These are phyloP conservation scores for Crossocerus cetratus DNA, from an alignment of 2,888 invertebrate genomes.

Conservation along the genomic window DNA sequence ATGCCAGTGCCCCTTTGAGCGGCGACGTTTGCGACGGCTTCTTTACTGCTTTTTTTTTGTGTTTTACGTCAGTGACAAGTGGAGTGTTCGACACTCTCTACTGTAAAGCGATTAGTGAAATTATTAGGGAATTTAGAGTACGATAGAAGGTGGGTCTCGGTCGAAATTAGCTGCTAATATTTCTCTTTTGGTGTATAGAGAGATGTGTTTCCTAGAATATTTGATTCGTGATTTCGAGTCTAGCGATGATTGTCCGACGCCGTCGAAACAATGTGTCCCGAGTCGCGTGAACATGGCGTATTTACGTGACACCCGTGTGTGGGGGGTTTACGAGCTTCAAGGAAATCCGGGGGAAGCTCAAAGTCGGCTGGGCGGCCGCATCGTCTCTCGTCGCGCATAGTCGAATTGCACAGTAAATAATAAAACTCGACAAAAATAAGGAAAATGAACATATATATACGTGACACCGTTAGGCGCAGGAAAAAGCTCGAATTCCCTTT, in stretches of 20 bases:
- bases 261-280: too few species aligned
- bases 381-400: conserved; percentile 47
- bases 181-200: too few species aligned
- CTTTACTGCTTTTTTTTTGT: too few species aligned
- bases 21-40: neutral
- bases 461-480: conserved; percentile 25
- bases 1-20: neutral
- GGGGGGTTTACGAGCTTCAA: too few species aligned
- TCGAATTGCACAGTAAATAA: conserved; percentile 42
- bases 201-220: too few species aligned
- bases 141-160: neutral
- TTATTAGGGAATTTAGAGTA: conserved; percentile 5
- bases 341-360: too few species aligned
- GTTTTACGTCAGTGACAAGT: too few species aligned
- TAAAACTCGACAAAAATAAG: conserved; percentile 17
- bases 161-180: neutral
- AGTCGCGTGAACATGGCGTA: too few species aligned
- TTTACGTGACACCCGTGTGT: too few species aligned
- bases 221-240: too few species aligned
- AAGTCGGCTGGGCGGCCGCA: neutral
- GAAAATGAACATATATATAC: conserved; percentile 12
- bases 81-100: neutral
- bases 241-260: too few species aligned
- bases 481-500: conserved; percentile 40
- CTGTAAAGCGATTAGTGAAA: conserved; percentile 7